Percentiles rank a stretch among this genome's conserved stretches.
Conservation (phyloP, 2,113 vertebrate genomes). For the Vidua chalybeata region DNA sequence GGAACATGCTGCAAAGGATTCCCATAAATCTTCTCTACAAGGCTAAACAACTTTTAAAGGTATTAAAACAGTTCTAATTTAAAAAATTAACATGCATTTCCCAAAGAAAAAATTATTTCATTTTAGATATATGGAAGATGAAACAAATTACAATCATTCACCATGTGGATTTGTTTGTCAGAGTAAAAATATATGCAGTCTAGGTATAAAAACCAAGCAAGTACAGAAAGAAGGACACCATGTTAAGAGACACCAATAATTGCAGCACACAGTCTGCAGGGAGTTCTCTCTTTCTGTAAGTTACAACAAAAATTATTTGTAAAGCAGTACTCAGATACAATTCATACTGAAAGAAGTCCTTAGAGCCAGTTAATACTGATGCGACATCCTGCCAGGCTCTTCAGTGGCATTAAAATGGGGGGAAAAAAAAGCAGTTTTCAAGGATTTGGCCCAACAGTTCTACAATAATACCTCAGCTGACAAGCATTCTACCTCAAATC, state of each 20-base stretch:
- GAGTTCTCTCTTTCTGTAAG: neutral
- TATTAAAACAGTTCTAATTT: neutral
- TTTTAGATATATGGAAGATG: neutral
- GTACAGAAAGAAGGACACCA: neutral
- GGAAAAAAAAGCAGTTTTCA: neutral
- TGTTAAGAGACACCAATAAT: neutral
- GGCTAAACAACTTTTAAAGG: neutral
- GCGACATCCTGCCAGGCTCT: neutral
- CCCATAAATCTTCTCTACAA: neutral
- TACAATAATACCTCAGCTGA: neutral
- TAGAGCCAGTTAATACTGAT: neutral
- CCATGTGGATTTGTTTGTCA: neutral
- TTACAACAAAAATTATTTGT: neutral
- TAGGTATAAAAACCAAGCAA: neutral
- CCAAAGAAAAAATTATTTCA: neutral
- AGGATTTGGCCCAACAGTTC: neutral
- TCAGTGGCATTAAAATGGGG: neutral
- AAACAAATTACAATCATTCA: neutral
- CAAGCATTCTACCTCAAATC: neutral
- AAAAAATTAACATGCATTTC: neutral
- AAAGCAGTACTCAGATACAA: neutral
- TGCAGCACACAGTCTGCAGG: neutral
- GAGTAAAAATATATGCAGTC: neutral
- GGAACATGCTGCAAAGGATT: neutral
- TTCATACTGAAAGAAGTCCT: neutral